These are phyloP conservation scores for Ammodytes marinus DNA, from an alignment of 2,113 vertebrate genomes.

Conservation along the genomic window DNA sequence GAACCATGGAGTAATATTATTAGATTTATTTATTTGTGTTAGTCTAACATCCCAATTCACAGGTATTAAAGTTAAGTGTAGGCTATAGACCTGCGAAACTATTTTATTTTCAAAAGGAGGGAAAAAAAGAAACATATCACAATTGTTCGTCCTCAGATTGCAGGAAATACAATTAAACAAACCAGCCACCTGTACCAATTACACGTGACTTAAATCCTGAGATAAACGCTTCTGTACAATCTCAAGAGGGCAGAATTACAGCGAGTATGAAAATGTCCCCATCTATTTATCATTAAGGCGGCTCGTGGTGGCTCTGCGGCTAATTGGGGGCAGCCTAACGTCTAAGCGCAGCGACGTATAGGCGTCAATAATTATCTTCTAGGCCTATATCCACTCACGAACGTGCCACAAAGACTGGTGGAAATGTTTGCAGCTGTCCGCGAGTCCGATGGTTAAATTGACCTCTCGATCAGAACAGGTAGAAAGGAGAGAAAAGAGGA, in stretches of 20 bases:
- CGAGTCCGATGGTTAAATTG: slow-evolving; percentile 77
- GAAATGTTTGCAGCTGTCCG: slow-evolving; percentile 89
- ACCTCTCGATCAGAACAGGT: slow-evolving; percentile 87
- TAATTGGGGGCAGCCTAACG: slow-evolving; percentile 88
- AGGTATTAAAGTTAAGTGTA: neutral
- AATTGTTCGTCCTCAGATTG: slow-evolving; percentile 25
- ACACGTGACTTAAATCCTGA: slow-evolving; percentile 88
- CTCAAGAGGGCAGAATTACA: slow-evolving; percentile 87
- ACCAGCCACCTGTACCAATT: slow-evolving; percentile 86
- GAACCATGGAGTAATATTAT: neutral
- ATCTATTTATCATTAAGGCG: slow-evolving; percentile 89
- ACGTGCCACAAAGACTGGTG: slow-evolving; percentile 81
- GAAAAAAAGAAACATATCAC: too few relatives aligned
- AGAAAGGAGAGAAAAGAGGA: slow-evolving; percentile 52
- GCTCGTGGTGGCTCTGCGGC: slow-evolving; percentile 70
- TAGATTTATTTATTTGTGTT: neutral
- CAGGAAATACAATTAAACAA: slow-evolving; percentile 40
- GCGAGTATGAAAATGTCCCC: slow-evolving; percentile 91
- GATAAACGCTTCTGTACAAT: slow-evolving; percentile 73
- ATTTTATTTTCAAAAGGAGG: too few relatives aligned
- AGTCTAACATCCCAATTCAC: neutral
- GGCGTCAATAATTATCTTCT: slow-evolving; percentile 51
- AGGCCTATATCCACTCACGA: slow-evolving; percentile 72
- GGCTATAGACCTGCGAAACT: slow-evolving; percentile 8
- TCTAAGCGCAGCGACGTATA: slow-evolving; percentile 71